Evolutionary conservation across 2,797 vertebrate genomes (phyloP), one percentile per base, ranked within the genome.

Genomic region (Monodelphis domestica): DNA sequence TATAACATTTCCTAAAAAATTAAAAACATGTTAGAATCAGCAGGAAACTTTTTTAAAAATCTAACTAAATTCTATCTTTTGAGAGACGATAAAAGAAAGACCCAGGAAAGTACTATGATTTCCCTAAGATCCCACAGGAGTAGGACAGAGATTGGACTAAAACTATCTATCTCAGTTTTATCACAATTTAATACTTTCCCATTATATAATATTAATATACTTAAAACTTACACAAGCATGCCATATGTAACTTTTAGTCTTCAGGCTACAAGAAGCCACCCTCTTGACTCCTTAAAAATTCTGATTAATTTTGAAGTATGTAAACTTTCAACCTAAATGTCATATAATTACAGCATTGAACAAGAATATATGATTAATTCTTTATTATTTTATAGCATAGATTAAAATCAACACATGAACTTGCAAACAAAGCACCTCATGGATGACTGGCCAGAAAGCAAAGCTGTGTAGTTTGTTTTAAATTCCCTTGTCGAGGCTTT

Each of bases 151-250:
- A 1, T 1, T 28, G 54, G 11, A 28, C 2, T 38, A 2, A 0
- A 54, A 24, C 15, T 7, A 0, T 0, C 0, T 1, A 24, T 29
- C 54, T 56, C 33, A 10, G 1, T 10, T 0, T 30, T 14, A 70
- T 78, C 70, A 78, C 21, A 78, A 7, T 45, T 78, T 70, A 78
- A 45, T 78, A 45, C 38, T 78, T 78, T 78, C 45, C 2, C 7
- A 45, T 45, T 38, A 33, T 78, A 7, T 45, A 38, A 78, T 24
- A 78, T 24, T 9, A 3, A 9, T 17, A 38, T n/a, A 59, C 30
- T 78, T 38, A 2, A 78, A 78, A 78, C 45, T 45, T 78, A 45
- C 21, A 10, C 45, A 26, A 26, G 38, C 70, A 78, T 45, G 3
- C 4, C 26, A 78, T 26, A 45, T 78, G 45, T 24, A 78, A 78